Evolutionary conservation across 2,797 vertebrate species (phyloP).

Genomic region (Sebastes iracundus): DNA sequence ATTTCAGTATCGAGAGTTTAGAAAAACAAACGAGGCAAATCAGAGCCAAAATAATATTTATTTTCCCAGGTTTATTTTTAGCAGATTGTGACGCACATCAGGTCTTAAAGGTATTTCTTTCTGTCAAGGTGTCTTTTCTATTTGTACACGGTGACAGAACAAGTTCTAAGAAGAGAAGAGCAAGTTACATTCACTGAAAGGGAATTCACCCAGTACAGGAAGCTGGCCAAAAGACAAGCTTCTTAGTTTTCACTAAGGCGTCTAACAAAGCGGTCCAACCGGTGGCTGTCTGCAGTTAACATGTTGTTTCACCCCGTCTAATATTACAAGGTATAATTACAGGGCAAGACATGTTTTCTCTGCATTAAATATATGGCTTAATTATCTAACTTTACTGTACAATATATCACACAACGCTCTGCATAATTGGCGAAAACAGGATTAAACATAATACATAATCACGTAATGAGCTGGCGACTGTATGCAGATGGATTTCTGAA

Average conservation of each 20-base stretch:
- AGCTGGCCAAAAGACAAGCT: conserved; percentile 57
- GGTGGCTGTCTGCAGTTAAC: conserved; percentile 44
- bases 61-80: conserved; percentile 56
- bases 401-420: background rate
- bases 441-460: background rate
- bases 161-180: conserved; percentile 45
- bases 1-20: conserved; percentile 3
- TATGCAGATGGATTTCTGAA: conserved; percentile 1
- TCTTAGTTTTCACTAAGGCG: conserved; percentile 63
- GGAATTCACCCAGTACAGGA: conserved; percentile 53
- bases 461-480: background rate
- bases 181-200: conserved; percentile 32
- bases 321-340: conserved; percentile 44
- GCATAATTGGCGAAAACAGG: background rate
- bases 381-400: background rate
- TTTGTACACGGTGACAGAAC: conserved; percentile 35
- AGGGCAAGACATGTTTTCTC: background rate
- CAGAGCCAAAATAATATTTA: conserved; percentile 8
- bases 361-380: conserved; percentile 4
- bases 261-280: conserved; percentile 54
- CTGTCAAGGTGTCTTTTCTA: conserved; percentile 36
- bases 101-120: conserved; percentile 8
- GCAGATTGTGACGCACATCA: conserved; percentile 40
- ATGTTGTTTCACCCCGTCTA: conserved; percentile 35
- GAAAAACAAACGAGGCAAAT: background rate